Evolutionary conservation across 2,797 vertebrate species (phyloP), one percentile per base, ranked within the genome.

Genomic region (Meda fulgida): DNA sequence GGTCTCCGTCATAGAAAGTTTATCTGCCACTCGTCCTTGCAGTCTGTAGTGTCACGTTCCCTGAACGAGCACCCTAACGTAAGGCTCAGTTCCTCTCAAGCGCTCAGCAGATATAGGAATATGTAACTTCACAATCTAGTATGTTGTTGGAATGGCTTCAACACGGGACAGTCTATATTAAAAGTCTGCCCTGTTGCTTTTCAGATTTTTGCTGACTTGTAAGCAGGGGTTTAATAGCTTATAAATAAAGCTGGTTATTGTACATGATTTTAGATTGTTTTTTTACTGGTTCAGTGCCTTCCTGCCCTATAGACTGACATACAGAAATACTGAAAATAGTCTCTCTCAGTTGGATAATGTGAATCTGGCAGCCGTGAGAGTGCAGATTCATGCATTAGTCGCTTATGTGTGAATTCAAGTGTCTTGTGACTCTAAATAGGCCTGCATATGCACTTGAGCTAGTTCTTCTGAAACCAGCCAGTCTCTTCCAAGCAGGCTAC

Each of bases 401-500:
- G 29, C 3, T 21, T 51, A 34, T 66, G 34, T 43, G 11, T 67
- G 69, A n/a, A 43, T 46, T 34, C 1, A 34, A 29, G 4, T 11
- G 3, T 13, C 34, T 69, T 26, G 16, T 67, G 66, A 21, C 36
- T 71, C 34, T 71, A 60, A 81, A 60, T 58, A 72, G n/a, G 23
- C n/a, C 5, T 29, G 65, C 19, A 19, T 21, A 69, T 53, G 43
- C 31, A 46, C 23, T 36, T 67, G 21, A 26, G 40, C 53, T 34
- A 1, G 8, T 81, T 67, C 83, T 72, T 78, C 43, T 67, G 65
- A 43, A 70, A 81, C 77, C 53, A 87, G 72, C 1, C 55, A 43
- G 78, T 71, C 83, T 86, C 85, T 85, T 89, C 31, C 46, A 73
- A 89, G 84, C 87, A 93, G 86, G 87, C 93, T 90, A 90, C 87